phyloP scores from a whole-genome alignment of 2,797 vertebrate genomes.

The Bradypodion ventrale region DNA sequence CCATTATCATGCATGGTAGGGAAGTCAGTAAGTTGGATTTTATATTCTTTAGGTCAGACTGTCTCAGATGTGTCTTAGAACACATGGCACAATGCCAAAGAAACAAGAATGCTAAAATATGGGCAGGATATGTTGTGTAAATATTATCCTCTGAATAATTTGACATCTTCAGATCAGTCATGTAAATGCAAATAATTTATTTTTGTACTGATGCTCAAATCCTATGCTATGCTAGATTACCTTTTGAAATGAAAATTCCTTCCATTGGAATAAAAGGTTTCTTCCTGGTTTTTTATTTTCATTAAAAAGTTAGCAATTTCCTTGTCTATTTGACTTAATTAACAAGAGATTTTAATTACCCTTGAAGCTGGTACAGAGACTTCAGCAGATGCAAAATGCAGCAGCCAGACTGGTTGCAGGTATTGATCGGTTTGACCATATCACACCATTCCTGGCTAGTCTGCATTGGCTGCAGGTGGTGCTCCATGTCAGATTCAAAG shows the following conservation, averaged over 20 bases:
- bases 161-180: background rate
- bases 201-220: constrained; percentile 19
- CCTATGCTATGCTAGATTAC: background rate
- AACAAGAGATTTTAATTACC: constrained; percentile 18
- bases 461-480: no score
- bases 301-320: constrained; percentile 3
- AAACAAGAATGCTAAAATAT: background rate
- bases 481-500: no score
- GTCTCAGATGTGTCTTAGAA: background rate
- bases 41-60: background rate
- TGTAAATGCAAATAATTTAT: background rate
- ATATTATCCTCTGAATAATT: background rate
- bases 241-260: background rate
- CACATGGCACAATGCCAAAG: background rate
- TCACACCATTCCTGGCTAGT: no score
- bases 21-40: background rate
- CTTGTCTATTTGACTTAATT: constrained; percentile 9
- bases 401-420: no score
- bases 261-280: background rate
- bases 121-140: background rate
- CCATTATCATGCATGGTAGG: background rate
- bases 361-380: no score
- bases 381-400: no score
- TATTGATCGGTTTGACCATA: no score
- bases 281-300: background rate